Conservation (phyloP, 2,888 invertebrate species). For the Orchestes rusci region DNA sequence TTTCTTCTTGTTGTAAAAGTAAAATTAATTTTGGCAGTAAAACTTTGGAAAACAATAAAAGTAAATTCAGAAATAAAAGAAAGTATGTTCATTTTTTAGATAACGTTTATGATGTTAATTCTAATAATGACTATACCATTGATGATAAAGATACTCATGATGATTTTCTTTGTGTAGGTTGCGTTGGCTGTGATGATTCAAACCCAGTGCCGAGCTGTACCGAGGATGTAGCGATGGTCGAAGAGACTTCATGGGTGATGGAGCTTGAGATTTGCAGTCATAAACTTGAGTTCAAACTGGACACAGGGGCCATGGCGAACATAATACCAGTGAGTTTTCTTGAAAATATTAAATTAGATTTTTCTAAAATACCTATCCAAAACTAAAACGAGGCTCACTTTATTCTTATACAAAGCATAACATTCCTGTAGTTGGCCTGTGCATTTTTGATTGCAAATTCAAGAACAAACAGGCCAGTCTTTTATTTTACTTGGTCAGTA, state of each 20-base stretch:
- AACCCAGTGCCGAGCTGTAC: no score
- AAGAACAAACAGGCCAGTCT: not conserved
- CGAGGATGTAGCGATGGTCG: no score
- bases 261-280: no score
- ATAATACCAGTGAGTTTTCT: not conserved
- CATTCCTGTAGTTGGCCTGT: not conserved
- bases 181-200: no score
- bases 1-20: not conserved
- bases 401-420: not conserved
- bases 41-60: no score
- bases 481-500: not conserved
- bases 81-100: no score
- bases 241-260: no score
- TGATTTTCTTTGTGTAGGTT: not conserved
- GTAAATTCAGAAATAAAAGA: no score
- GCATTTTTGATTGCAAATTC: not conserved
- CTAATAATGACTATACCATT: not conserved
- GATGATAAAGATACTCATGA: not conserved
- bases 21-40: no score
- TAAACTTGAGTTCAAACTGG: not conserved
- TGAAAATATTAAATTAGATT: not conserved
- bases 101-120: no score
- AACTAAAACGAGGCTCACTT: no score
- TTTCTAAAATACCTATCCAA: no score
- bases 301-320: not conserved